Evolutionary conservation across 2,113 vertebrate genomes (phyloP), one percentile per base, ranked within the genome.

Genomic region (Atherinomorus stipes): DNA sequence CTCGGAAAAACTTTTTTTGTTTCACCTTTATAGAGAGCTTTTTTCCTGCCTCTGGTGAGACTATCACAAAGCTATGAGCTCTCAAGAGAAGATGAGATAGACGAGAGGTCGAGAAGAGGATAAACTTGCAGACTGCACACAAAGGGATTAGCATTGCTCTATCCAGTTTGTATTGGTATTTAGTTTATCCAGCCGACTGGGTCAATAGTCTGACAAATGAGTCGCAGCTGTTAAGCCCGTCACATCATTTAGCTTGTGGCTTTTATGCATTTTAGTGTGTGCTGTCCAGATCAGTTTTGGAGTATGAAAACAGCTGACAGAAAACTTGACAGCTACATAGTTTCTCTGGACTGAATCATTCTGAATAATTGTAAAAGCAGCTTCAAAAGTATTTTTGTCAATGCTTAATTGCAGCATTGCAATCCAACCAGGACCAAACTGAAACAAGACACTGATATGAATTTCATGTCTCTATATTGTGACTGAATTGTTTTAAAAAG

Each of bases 171-270:
- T 76, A 81, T 76, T 71, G 76, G 59, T 67, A 56, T 84, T 81
- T 31, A 2, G 75, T 60, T 82, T 74, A 78, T 88, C 74, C 57
- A 44, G 61, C 0, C 0, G 74, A 65, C 59, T 25, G 52, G 61
- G 74, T 81, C 80, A 81, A 76, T 78, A 79, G 15, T 76, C 61
- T 67, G 71, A 85, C 74, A 73, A 83, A 83, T 81, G 63, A 73
- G 19, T 83, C 64, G 22, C 62, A 72, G 59, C 53, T 72, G 72
- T 71, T 34, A 44, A 51, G 19, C 18, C 49, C 22, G 28, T 70
- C 61, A 62, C 74, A 78, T 31, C 64, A 57, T 56, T 78, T 37
- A 77, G 53, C 71, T 68, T 28, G 31, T 76, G 65, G 56, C 57
- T 68, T 74, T 53, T 50, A 1, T 25, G 42, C 49, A 16, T 59